These are phyloP conservation scores for Balaenoptera acutorostrata DNA, from an alignment of 2,113 vertebrate genomes.

Conservation along the genomic window DNA sequence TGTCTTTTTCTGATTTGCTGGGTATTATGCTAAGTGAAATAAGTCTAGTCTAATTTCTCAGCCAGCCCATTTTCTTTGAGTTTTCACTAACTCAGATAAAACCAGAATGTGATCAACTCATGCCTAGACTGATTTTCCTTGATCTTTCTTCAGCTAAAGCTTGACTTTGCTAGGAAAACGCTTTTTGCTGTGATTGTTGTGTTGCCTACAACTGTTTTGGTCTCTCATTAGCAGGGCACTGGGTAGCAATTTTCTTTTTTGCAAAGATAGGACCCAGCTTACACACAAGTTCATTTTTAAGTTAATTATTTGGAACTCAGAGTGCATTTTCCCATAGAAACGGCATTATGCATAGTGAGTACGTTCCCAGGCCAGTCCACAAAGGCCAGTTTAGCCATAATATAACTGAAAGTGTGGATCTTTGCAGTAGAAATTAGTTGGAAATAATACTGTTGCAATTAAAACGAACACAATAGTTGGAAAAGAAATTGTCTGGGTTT, in stretches of 20 bases:
- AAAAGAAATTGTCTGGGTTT: slow-evolving; percentile 44
- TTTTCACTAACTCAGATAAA: slow-evolving; percentile 30
- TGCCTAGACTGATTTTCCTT: background rate
- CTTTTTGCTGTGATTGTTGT: background rate
- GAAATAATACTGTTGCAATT: slow-evolving; percentile 46
- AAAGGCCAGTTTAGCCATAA: slow-evolving; percentile 8
- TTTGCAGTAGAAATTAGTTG: slow-evolving; percentile 36
- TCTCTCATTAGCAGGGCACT: slow-evolving; percentile 23
- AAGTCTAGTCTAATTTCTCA: background rate
- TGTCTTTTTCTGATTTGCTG: background rate
- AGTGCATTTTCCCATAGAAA: slow-evolving; percentile 36
- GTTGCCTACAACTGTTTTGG: slow-evolving; percentile 20
- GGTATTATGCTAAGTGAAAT: background rate
- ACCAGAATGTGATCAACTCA: background rate
- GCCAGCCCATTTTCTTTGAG: background rate
- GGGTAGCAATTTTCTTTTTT: slow-evolving; percentile 43
- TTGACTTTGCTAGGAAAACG: slow-evolving; percentile 36
- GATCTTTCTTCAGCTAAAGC: slow-evolving; percentile 13
- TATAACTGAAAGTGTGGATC: slow-evolving; percentile 36
- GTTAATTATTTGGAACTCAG: slow-evolving; percentile 51
- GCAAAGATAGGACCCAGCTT: background rate
- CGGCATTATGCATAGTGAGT: background rate
- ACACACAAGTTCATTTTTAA: slow-evolving; percentile 42
- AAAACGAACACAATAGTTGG: slow-evolving; percentile 45
- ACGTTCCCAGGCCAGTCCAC: background rate